Evolutionary conservation across 2,888 invertebrate genomes (phyloP), one percentile per base, ranked within the genome.

Genomic region (Cantharis rufa): DNA sequence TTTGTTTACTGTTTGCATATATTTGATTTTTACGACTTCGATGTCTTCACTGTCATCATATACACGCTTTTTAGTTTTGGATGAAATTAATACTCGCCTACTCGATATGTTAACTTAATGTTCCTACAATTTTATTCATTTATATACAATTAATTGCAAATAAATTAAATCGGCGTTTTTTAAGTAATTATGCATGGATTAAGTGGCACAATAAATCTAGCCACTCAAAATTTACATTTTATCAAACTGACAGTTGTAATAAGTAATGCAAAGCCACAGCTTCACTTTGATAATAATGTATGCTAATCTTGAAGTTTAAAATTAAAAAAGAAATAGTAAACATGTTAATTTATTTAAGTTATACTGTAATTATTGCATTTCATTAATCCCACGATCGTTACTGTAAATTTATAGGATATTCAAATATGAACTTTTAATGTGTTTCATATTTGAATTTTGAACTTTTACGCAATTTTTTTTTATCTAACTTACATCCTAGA

Each of bases 111-210:
- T 84, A 82, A 84, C 85, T 83, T 81, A 84, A 83, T 86, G 85
- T 86, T 86, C 86, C 86, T 84, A 84, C 86, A 86, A 86, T 86
- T 85, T 84, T 83, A 83, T 85, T 85, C 86, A 86, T 87, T 86
- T 86, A 86, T 86, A 86, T 83, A 81, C 83, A 85, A 87, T 87
- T 86, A 86, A 87, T 86, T 84, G 84, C 82, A 81, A 84, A 85
- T 84, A 78, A 76, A 76, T 76, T 84, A 78, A 76, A 72, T 61
- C 64, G 62, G 69, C 63, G 73, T 69, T 78, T 74, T 76, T 78
- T 78, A 70, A 74, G 66, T 75, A 72, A 72, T 63, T 64, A 75
- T 48, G n/a, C 13, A 48, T 63, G 70, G 69, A 64, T 32, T 64
- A 69, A 78, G 72, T 64, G 48, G n/a, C 21, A 62, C 62, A 69